These are phyloP conservation scores for Drosophila arizonae DNA, from an alignment of 1,140 invertebrate species.

Conservation along the genomic window DNA sequence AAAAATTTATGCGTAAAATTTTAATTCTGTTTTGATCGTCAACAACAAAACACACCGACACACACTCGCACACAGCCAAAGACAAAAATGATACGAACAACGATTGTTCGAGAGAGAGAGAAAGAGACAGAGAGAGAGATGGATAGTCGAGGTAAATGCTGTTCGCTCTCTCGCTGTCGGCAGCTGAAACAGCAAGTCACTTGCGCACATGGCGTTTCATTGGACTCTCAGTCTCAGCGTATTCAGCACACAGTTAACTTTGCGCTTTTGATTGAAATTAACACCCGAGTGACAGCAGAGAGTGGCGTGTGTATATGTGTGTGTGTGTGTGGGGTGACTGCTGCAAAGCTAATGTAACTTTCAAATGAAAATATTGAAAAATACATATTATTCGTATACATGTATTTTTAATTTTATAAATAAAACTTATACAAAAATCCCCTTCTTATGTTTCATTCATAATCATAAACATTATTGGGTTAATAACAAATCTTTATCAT, in stretches of 20 bases:
- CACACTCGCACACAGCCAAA: background rate
- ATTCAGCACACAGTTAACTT: slow-evolving; percentile 55
- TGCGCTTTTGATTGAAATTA: slow-evolving; percentile 66
- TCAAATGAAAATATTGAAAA: too few species aligned
- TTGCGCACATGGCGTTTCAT: slow-evolving; percentile 68
- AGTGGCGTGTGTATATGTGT: background rate
- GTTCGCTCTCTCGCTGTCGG: slow-evolving; percentile 28
- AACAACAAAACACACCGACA: slow-evolving; percentile 59
- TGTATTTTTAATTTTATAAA: too few species aligned
- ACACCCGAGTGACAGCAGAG: slow-evolving; percentile 37
- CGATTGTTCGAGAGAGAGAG: slow-evolving; percentile 3
- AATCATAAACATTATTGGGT: too few species aligned
- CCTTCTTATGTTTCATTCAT: too few species aligned
- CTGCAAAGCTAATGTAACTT: background rate
- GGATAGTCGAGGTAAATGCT: slow-evolving; percentile 11
- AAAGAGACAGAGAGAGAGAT: background rate
- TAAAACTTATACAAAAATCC: too few species aligned
- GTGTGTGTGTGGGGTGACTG: background rate
- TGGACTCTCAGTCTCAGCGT: slow-evolving; percentile 21
- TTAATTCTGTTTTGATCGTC: slow-evolving; percentile 82
- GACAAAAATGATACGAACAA: slow-evolving; percentile 5
- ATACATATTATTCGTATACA: too few species aligned
- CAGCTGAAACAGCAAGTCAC: slow-evolving; percentile 71
- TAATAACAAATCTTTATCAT: too few species aligned
- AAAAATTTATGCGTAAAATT: slow-evolving; percentile 81